Conservation (phyloP, 2,888 invertebrate species). For the Thelaira solivaga region DNA sequence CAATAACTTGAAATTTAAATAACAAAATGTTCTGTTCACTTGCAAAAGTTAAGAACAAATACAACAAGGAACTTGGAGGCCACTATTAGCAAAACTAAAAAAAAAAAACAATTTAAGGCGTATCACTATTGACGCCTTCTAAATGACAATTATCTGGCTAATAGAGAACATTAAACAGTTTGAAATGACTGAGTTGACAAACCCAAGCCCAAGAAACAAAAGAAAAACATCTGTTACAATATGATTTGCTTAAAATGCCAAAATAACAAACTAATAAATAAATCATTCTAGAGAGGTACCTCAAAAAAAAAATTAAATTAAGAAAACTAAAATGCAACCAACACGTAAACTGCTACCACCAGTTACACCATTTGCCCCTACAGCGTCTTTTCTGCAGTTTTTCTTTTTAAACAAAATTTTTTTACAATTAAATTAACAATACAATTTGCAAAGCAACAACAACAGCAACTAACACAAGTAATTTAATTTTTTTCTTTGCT, state of each 20-base stretch:
- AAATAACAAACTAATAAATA: constrained; percentile 4
- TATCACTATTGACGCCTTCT: constrained; percentile 47
- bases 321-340: constrained; percentile 5
- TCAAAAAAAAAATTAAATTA: background rate
- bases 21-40: background rate
- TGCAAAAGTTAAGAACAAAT: background rate
- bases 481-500: background rate
- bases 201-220: constrained; percentile 16
- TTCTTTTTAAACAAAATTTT: background rate
- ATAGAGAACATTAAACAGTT: no score
- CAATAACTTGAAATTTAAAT: constrained; percentile 20
- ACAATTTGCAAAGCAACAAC: constrained; percentile 21
- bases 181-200: constrained; percentile 19
- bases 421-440: constrained; percentile 43
- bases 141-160: constrained; percentile 19
- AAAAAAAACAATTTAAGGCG: constrained; percentile 42
- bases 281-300: constrained; percentile 30
- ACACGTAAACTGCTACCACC: constrained; percentile 16
- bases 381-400: background rate
- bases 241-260: constrained; percentile 3
- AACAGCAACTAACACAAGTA: background rate
- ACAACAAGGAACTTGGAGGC: constrained; percentile 29
- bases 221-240: constrained; percentile 8
- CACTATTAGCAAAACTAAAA: no score
- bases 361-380: background rate